Evolutionary conservation across 2,113 vertebrate species (phyloP), one percentile per base, ranked within the genome.

Genomic region (Vireo altiloquus): DNA sequence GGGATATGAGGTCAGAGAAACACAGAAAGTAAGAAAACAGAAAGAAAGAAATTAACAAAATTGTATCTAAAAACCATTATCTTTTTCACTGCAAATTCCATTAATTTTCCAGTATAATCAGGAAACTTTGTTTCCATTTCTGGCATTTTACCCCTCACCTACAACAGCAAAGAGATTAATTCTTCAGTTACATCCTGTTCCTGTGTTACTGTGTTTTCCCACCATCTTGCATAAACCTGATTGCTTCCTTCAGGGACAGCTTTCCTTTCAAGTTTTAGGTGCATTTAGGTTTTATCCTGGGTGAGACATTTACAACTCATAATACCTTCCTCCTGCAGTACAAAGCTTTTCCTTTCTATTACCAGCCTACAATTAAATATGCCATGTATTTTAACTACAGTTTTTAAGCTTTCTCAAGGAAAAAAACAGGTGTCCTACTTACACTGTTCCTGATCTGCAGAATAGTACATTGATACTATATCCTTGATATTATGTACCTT

Each of bases 181-280:
- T 96, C 88, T 94, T 92, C 64, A 91, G 96, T 94, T 86, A 95
- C 91, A 96, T 95, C 94, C 94, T 96, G 94, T 96, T 97, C 92
- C 93, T 96, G 94, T 95, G 90, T 85, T 94, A 54, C 15, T 95
- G 66, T 77, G 71, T 85, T 96, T 95, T 94, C 93, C 69, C 87
- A 97, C 64, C 89, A 94, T 90, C 92, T 92, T 89, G 85, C 81
- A 93, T 74, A 90, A 97, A 93, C 61, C 66, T 84, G 92, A 94
- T 78, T 78, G 59, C 77, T 96, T 96, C 84, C 92, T 92, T 79
- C 61, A 70, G 2, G 4, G 63, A 79, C 7, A 84, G 59, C 71
- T 74, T 96, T 70, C 56, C 86, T 90, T 94, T 92, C 59, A 94
- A 87, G 83, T 89, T 94, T 92, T 84, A 91, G 76, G 52, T 79